phyloP scores from a whole-genome alignment of 2,113 vertebrate genomes.

The Albula glossodonta region DNA sequence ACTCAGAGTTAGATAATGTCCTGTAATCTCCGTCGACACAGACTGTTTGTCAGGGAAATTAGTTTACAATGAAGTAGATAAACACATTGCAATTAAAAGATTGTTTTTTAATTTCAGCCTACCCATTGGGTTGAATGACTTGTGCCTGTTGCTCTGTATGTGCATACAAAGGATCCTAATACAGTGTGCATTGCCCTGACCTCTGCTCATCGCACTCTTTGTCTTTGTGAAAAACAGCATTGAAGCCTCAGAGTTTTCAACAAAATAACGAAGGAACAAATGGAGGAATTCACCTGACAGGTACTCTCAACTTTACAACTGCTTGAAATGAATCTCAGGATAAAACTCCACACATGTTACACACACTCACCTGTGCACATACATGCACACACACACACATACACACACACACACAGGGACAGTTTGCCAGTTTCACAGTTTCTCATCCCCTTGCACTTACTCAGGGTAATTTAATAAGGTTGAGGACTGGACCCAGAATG shows the following conservation, averaged over 20 bases:
- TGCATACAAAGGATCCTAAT: conserved; percentile 50
- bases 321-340: conserved; percentile 52
- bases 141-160: conserved; percentile 52
- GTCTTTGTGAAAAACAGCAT: conserved; percentile 49
- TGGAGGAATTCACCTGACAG: conserved; percentile 51
- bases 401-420: too few relatives aligned
- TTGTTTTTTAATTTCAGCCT: conserved; percentile 50
- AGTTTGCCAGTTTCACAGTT: conserved; percentile 4
- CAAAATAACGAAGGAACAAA: too few relatives aligned
- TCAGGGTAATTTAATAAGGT: conserved; percentile 58
- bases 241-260: conserved; percentile 44
- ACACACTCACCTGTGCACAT: too few relatives aligned
- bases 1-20: conserved; percentile 58
- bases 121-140: conserved; percentile 43
- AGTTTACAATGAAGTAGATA: conserved; percentile 59
- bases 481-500: conserved; percentile 60
- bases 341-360: conserved; percentile 29
- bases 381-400: too few relatives aligned
- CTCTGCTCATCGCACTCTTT: conserved; percentile 40
- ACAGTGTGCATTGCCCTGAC: conserved; percentile 45
- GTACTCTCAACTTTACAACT: conserved; percentile 39
- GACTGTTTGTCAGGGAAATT: conserved; percentile 55
- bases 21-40: conserved; percentile 60
- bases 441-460: conserved; percentile 44
- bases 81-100: conserved; percentile 42